Conservation (phyloP, 2,113 vertebrate species). For the Furnarius figulus region DNA sequence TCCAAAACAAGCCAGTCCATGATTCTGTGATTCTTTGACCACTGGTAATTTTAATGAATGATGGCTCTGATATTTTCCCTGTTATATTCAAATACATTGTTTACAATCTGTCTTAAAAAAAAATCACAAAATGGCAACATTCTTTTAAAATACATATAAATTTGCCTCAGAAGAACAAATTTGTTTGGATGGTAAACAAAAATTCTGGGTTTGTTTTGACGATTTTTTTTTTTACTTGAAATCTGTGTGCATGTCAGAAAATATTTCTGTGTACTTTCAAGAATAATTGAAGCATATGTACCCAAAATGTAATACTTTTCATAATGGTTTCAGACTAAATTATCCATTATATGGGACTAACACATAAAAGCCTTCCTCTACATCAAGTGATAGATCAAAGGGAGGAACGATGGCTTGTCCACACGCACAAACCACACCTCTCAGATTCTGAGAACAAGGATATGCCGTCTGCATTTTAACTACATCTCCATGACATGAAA, state of each 20-base stretch:
- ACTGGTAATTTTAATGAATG: background rate
- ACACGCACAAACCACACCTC: constrained; percentile 73
- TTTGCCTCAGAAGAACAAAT: background rate
- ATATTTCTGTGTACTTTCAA: constrained; percentile 55
- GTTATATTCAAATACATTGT: background rate
- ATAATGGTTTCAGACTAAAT: constrained; percentile 73
- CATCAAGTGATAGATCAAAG: constrained; percentile 79
- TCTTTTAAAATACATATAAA: background rate
- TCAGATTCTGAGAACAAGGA: constrained; percentile 71
- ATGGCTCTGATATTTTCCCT: background rate
- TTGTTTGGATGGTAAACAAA: background rate
- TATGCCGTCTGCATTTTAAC: constrained; percentile 77
- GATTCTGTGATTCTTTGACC: background rate
- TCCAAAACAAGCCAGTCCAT: background rate
- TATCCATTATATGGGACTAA: constrained; percentile 69
- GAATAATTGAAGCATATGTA: constrained; percentile 70
- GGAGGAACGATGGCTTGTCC: constrained; percentile 65
- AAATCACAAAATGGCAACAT: background rate
- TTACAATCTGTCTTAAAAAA: background rate
- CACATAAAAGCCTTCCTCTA: constrained; percentile 75
- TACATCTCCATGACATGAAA: constrained; percentile 77
- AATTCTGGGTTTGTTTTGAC: background rate
- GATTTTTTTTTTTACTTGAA: background rate
- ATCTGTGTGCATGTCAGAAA: constrained; percentile 4
- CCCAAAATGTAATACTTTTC: constrained; percentile 61